phyloP scores from a whole-genome alignment of 2,797 vertebrate species.

The Neosilurus mollespiculum region DNA sequence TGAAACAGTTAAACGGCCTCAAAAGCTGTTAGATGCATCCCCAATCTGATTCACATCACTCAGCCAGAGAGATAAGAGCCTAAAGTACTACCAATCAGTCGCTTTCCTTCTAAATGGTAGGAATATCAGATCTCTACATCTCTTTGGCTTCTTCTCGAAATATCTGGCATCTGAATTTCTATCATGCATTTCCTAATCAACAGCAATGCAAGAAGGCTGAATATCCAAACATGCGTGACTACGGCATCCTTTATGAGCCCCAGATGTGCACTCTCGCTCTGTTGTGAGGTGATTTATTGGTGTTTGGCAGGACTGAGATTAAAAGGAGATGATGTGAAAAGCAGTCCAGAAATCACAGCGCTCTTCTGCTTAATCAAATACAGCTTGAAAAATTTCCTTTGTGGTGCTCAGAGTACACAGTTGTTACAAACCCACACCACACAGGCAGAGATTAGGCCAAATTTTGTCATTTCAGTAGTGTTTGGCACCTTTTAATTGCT shows the following conservation, averaged over 20 bases:
- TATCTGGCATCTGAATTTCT: constrained; percentile 45
- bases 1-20: constrained; percentile 22
- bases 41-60: constrained; percentile 36
- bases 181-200: constrained; percentile 64
- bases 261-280: constrained; percentile 67
- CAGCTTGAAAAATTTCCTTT: constrained; percentile 60
- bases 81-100: constrained; percentile 60
- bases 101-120: constrained; percentile 63
- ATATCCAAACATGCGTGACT: constrained; percentile 69
- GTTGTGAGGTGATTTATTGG: constrained; percentile 73
- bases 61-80: constrained; percentile 60
- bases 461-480: neutral
- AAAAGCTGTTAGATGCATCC: constrained; percentile 30
- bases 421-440: neutral
- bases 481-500: constrained; percentile 37
- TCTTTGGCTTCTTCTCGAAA: constrained; percentile 13
- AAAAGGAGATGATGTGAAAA: constrained; percentile 72
- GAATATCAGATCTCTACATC: constrained; percentile 46
- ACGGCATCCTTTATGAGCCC: constrained; percentile 68
- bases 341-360: constrained; percentile 67
- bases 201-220: constrained; percentile 62
- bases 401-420: constrained; percentile 12
- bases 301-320: constrained; percentile 66
- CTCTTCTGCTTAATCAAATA: constrained; percentile 65
- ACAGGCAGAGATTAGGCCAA: neutral